Percentiles rank a stretch among this genome's conserved stretches.
These are phyloP conservation scores for Drosophila greeni DNA, from an alignment of 2,888 invertebrate species.

Conservation along the genomic window DNA sequence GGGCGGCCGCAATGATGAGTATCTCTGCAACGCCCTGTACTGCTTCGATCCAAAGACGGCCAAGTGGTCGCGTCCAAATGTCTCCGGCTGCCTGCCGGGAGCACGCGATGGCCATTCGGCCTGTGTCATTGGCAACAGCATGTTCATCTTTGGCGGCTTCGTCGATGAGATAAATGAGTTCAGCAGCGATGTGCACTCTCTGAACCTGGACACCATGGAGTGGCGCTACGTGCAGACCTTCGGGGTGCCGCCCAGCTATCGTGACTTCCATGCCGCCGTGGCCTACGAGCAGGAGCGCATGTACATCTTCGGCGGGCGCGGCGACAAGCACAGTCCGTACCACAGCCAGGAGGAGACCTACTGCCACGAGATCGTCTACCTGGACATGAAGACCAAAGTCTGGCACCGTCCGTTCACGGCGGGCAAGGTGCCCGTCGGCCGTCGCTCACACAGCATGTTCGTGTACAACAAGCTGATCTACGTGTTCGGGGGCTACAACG, in stretches of 20 bases:
- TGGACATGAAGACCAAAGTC: conserved; percentile 84
- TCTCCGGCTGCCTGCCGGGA: conserved; percentile 86
- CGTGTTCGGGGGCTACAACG: conserved; percentile 95
- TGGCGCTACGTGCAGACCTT: conserved; percentile 84
- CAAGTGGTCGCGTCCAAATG: conserved; percentile 84
- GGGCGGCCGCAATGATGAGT: conserved; percentile 93
- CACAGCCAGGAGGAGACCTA: conserved; percentile 87
- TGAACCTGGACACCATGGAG: conserved; percentile 85
- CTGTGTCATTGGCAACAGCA: conserved; percentile 83
- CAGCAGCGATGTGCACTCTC: conserved; percentile 87
- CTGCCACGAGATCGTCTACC: conserved; percentile 86
- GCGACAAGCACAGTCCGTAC: conserved; percentile 84
- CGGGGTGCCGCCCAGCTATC: conserved; percentile 85
- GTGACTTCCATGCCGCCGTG: conserved; percentile 94
- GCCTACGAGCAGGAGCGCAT: conserved; percentile 85
- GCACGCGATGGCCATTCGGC: conserved; percentile 96
- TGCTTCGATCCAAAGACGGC: conserved; percentile 87
- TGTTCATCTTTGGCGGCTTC: conserved; percentile 41
- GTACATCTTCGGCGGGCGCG: conserved; percentile 94
- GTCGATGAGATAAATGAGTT: conserved; percentile 82
- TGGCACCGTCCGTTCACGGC: conserved; percentile 84
- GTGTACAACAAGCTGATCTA: conserved; percentile 87
- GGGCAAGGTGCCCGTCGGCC: conserved; percentile 86
- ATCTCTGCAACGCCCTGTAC: conserved; percentile 87
- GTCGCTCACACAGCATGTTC: conserved; percentile 95